Conservation (phyloP, 2,797 vertebrate genomes). For the Serranus cabrilla region DNA sequence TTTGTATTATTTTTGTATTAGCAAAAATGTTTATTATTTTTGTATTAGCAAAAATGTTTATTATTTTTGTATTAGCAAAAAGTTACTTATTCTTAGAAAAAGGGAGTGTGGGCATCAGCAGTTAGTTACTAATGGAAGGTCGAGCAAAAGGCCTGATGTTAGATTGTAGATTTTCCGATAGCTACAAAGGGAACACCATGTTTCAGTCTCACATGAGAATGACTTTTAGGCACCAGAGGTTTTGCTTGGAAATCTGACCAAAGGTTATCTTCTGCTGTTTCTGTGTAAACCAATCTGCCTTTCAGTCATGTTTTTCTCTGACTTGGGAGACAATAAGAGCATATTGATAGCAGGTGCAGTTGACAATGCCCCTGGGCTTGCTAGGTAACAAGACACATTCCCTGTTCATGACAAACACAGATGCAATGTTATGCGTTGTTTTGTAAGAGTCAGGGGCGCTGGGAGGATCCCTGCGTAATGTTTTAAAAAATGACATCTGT, state of each 20-base stretch:
- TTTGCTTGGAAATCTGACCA: neutral
- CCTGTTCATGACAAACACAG: constrained; percentile 43
- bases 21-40: no score
- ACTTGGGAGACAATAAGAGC: constrained; percentile 54
- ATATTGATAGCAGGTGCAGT: constrained; percentile 62
- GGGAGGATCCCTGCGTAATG: constrained; percentile 5
- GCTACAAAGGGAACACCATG: no score
- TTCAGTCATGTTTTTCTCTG: constrained; percentile 28
- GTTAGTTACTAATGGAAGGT: neutral
- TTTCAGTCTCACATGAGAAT: neutral
- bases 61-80: no score
- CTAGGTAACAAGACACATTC: constrained; percentile 70
- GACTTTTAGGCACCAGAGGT: no score
- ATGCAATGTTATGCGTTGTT: constrained; percentile 22
- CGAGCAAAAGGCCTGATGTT: neutral
- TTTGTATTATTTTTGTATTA: no score
- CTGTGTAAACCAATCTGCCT: constrained; percentile 53
- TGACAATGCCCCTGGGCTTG: constrained; percentile 58
- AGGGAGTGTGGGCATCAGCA: neutral
- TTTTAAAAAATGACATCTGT: neutral
- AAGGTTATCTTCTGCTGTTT: constrained; percentile 5
- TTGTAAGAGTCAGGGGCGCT: constrained; percentile 12
- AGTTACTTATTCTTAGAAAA: no score
- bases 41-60: no score
- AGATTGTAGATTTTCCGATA: neutral